These are phyloP conservation scores for Muschampia plurimacula DNA, from an alignment of 2,888 invertebrate species.

Conservation along the genomic window DNA sequence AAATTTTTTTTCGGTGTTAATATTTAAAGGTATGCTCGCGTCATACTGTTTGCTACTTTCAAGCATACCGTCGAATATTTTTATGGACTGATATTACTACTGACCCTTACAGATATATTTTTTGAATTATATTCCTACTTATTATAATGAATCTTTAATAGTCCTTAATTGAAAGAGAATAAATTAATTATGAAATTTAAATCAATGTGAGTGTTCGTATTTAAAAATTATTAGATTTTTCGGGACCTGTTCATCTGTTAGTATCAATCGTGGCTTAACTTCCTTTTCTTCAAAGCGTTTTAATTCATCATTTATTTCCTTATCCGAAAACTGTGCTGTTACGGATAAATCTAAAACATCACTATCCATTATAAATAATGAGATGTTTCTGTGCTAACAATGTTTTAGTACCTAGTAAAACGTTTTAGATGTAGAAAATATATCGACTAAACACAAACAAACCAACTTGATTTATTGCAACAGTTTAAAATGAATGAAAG, in stretches of 20 bases:
- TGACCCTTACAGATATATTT: too few relatives aligned
- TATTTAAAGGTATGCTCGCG: too few relatives aligned
- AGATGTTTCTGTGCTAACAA: background rate
- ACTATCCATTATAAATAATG: conserved; percentile 52
- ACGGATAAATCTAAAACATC: conserved; percentile 54
- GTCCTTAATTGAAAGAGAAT: background rate
- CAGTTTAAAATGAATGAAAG: background rate
- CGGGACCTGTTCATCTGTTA: conserved; percentile 67
- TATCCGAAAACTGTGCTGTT: conserved; percentile 57
- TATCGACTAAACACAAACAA: conserved; percentile 43
- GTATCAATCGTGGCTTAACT: conserved; percentile 60
- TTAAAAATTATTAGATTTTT: background rate
- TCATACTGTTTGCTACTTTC: too few relatives aligned
- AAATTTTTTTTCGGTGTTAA: background rate
- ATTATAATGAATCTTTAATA: too few relatives aligned
- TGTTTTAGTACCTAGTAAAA: background rate
- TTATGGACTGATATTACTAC: too few relatives aligned
- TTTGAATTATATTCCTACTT: too few relatives aligned
- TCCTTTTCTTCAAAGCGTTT: conserved; percentile 49
- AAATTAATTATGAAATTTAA: background rate
- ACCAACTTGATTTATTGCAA: conserved; percentile 40
- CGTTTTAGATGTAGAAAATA: background rate
- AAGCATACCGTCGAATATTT: too few relatives aligned
- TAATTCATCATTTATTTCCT: conserved; percentile 46
- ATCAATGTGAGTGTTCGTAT: too few relatives aligned